These are phyloP conservation scores for Oryzias curvinotus DNA, from an alignment of 2,113 vertebrate species.

Conservation along the genomic window DNA sequence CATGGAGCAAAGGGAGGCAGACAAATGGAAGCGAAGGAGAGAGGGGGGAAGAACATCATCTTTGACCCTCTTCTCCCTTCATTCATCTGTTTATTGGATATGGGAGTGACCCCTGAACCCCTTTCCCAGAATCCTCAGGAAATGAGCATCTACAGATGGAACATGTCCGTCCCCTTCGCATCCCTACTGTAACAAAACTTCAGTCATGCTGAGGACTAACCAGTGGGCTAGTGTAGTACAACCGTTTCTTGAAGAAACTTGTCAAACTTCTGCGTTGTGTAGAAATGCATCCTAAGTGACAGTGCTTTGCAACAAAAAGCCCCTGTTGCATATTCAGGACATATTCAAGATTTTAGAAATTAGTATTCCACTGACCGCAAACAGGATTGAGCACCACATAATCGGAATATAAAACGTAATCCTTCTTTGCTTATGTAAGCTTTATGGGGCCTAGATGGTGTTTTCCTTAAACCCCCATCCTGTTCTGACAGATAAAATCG, in stretches of 20 bases:
- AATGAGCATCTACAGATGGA: slow-evolving; percentile 58
- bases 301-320: slow-evolving; percentile 8
- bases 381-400: slow-evolving; percentile 46
- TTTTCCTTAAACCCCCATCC: slow-evolving; percentile 61
- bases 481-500: slow-evolving; percentile 67
- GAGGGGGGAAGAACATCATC: slow-evolving; percentile 55
- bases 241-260: not conserved
- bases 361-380: slow-evolving; percentile 55
- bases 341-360: slow-evolving; percentile 58
- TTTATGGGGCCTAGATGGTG: slow-evolving; percentile 46
- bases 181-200: slow-evolving; percentile 49
- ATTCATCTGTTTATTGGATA: slow-evolving; percentile 72
- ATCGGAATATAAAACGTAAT: slow-evolving; percentile 54
- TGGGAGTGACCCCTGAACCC: slow-evolving; percentile 64
- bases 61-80: slow-evolving; percentile 67
- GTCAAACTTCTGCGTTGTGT: not conserved
- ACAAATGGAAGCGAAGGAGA: slow-evolving; percentile 57
- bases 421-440: slow-evolving; percentile 60
- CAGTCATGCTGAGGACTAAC: slow-evolving; percentile 13
- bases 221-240: not conserved
- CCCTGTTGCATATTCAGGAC: slow-evolving; percentile 31
- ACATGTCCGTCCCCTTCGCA: slow-evolving; percentile 45
- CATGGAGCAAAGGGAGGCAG: slow-evolving; percentile 40
- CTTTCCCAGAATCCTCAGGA: slow-evolving; percentile 65
- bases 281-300: slow-evolving; percentile 5